Conservation (phyloP, 1,140 invertebrate genomes). For the Tetramorium simillimum region DNA sequence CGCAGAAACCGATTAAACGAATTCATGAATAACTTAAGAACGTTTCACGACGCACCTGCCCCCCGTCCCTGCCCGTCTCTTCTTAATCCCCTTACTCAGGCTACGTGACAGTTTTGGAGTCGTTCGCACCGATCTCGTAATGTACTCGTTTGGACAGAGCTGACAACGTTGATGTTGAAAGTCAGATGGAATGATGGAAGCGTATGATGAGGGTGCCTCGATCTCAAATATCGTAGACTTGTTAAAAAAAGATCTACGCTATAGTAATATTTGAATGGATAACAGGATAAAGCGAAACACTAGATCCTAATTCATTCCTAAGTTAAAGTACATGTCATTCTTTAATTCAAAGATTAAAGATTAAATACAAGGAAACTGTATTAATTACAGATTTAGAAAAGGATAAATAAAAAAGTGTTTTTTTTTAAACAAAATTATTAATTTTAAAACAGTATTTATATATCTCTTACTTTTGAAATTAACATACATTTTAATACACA, state of each 20-base stretch:
- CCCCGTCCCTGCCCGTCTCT: slow-evolving; percentile 17
- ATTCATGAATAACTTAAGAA: slow-evolving; percentile 85
- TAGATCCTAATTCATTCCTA: neutral
- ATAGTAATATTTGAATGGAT: slow-evolving; percentile 8
- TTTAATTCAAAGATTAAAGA: neutral
- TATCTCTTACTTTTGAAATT: neutral
- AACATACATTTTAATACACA: neutral
- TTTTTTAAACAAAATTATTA: neutral
- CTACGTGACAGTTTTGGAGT: slow-evolving; percentile 55
- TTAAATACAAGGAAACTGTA: too few relatives aligned
- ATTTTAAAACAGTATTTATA: neutral
- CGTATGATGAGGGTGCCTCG: slow-evolving; percentile 40
- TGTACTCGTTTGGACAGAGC: slow-evolving; percentile 42
- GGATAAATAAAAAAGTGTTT: neutral
- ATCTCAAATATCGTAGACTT: neutral
- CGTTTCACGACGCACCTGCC: slow-evolving; percentile 77
- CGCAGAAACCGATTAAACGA: slow-evolving; percentile 84
- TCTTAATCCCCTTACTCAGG: slow-evolving; percentile 39
- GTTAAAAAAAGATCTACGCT: slow-evolving; percentile 18
- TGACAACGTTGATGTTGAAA: slow-evolving; percentile 49
- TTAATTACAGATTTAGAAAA: neutral
- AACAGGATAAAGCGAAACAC: neutral
- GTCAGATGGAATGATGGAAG: slow-evolving; percentile 37
- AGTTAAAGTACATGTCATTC: neutral
- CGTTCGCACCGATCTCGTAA: slow-evolving; percentile 55